Evolutionary conservation across 2,113 vertebrate species (phyloP).

Genomic region (Urocitellus parryii): DNA sequence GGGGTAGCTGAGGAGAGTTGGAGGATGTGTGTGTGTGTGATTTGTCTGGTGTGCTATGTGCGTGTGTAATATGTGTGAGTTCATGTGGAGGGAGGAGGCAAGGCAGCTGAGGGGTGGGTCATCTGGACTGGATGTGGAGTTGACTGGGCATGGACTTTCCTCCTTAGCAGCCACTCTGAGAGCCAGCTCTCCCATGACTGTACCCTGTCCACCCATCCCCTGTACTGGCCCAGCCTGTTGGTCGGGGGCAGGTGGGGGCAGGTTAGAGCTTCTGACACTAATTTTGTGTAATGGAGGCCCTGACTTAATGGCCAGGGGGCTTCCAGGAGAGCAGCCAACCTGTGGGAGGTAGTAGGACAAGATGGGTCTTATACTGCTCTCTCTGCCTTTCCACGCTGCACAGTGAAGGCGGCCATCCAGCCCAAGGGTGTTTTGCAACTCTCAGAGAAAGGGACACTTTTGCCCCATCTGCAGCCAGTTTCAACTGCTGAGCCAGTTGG

Average conservation of each 20-base stretch:
- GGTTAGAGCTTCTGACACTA: not conserved
- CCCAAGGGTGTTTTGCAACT: not conserved
- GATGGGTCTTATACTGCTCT: no score
- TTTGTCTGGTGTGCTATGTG: not conserved
- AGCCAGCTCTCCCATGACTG: not conserved
- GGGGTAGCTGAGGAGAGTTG: not conserved
- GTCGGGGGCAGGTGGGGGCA: not conserved
- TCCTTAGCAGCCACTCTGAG: not conserved
- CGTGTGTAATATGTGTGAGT: not conserved
- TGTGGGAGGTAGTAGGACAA: accelerated
- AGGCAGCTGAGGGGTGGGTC: not conserved
- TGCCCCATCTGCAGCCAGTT: not conserved
- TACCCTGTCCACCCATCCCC: no score
- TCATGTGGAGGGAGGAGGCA: not conserved
- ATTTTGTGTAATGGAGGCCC: no score
- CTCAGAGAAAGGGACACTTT: not conserved
- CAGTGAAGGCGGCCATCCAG: not conserved
- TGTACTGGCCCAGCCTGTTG: not conserved
- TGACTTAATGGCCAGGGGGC: not conserved
- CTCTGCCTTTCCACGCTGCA: not conserved
- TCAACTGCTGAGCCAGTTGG: not conserved
- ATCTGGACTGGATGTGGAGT: not conserved
- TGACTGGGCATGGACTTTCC: not conserved
- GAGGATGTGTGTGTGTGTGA: accelerated
- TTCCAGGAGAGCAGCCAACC: not conserved